Base-by-base conservation (phyloP, 1,140 invertebrate genomes). In the Bombus difficillimus region DNA sequence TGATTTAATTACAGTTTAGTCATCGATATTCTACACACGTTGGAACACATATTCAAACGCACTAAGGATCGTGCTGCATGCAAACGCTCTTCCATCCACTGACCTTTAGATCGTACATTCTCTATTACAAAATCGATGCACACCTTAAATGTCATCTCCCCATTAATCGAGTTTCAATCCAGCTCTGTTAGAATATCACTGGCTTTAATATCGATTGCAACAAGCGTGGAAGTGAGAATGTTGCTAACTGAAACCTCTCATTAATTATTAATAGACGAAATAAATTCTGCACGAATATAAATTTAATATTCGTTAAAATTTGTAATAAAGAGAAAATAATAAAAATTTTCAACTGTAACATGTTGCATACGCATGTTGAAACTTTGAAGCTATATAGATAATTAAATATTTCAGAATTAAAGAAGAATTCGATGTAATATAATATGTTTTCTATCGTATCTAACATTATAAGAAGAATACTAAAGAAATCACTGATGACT, bases 21-120 rank as follows among this genome's bases (percentile, higher is more conserved):
- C 1, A 32, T 32, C 62, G 13, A 53, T 53, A 53, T 53, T 53
- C 18, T 53, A 53, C 10, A 13, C 64, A 6, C 2, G 13, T 32
- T 13, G n/a, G 13, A 15, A 47, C 18, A 15, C 28, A 41, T 25
- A 28, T n/a, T 62, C 22, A n/a, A 59, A 37, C 37, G 3, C 13
- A 47, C n/a, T 18, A 5, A 22, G n/a, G 41, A 71, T 57, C 62
- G 32, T 64, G 32, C 12, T 62, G 2, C 53, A 5, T 1, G 10
- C n/a, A 57, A 71, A n/a, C 10, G 32, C 1, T 34, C 41, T 47
- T 18, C 13, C 68, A 39, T 72, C n/a, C 10, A 9, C 22, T 85
- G 68, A 85, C 83, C 83, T 85, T 85, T 85, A 12, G n/a, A 62
- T 72, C n/a, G 66, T 37, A 85, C 68, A 15, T 85, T 85, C 83